These are phyloP conservation scores for Galeruca laticollis DNA, from an alignment of 2,888 invertebrate genomes.

Conservation along the genomic window DNA sequence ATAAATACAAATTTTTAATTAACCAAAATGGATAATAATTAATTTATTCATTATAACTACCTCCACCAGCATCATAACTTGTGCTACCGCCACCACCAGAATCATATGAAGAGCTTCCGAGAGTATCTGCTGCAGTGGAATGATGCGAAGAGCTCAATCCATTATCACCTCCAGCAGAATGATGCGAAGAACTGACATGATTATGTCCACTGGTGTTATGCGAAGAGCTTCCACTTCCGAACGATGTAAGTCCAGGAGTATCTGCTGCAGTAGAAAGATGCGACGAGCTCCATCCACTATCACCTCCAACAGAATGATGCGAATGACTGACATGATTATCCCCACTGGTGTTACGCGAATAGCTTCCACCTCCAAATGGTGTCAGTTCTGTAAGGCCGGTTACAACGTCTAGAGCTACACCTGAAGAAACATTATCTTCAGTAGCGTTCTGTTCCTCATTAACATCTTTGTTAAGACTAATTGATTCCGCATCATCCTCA, in stretches of 20 bases:
- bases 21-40: neutral
- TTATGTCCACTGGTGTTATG: neutral
- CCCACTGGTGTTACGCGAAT: neutral
- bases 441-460: neutral
- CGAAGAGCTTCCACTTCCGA: neutral
- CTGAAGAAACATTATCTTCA: neutral
- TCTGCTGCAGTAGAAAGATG: neutral
- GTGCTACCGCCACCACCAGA: neutral
- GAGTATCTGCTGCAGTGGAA: neutral
- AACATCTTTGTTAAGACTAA: neutral
- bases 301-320: too few relatives aligned
- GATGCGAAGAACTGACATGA: too few relatives aligned
- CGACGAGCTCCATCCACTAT: too few relatives aligned
- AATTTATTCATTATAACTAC: neutral
- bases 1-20: neutral
- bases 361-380: neutral
- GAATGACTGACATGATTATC: too few relatives aligned
- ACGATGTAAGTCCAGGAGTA: neutral
- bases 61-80: conserved; percentile 1
- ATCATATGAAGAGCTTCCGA: neutral
- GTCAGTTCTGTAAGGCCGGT: neutral
- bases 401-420: conserved; percentile 7
- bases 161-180: neutral
- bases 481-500: conserved; percentile 8
- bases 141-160: neutral